Percentiles rank a stretch among this genome's conserved stretches.
phyloP scores from a whole-genome alignment of 1,140 invertebrate species.

The Anthonomus grandis region DNA sequence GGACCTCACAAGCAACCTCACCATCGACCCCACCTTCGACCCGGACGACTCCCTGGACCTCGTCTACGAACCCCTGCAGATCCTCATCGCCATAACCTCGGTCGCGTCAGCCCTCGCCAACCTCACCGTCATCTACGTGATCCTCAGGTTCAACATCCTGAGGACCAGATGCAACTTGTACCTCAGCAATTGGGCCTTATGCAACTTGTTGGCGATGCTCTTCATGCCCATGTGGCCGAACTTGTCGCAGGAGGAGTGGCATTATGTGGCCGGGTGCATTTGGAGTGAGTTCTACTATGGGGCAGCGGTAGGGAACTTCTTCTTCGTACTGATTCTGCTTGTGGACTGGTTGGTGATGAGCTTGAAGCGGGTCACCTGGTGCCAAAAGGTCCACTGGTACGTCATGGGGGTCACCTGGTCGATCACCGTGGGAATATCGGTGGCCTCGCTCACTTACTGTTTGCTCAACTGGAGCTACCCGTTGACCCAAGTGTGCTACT shows the following conservation, averaged over 20 bases:
- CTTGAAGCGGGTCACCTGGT: conserved; percentile 6
- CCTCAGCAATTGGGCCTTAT: conserved; percentile 31
- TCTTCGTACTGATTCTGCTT: conserved; percentile 29
- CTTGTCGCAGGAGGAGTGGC: conserved; percentile 5
- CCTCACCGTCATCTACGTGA: conserved; percentile 19
- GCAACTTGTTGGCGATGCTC: conserved; percentile 23
- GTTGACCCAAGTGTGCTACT: conserved; percentile 3
- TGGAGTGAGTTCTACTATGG: conserved; percentile 21
- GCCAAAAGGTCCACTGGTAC: conserved; percentile 4
- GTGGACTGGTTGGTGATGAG: conserved; percentile 29
- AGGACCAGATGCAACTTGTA: conserved; percentile 25
- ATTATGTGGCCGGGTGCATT: conserved; percentile 14
- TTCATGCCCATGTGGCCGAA: conserved; percentile 18
- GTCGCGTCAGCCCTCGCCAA: conserved; percentile 19
- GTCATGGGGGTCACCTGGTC: conserved; percentile 23
- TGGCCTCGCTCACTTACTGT: conserved; percentile 9
- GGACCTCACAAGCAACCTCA: background rate
- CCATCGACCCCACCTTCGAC: conserved; percentile 20
- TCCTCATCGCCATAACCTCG: conserved; percentile 8
- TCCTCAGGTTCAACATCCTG: conserved; percentile 13
- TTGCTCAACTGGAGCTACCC: conserved; percentile 9
- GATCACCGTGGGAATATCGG: conserved; percentile 7
- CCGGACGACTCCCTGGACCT: conserved; percentile 7
- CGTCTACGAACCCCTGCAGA: conserved; percentile 1
- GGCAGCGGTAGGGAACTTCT: conserved; percentile 21